A percentile compares a stretch with the other conserved stretches of the same genome.
phyloP scores from a whole-genome alignment of 2,888 invertebrate genomes.

The Nemapogon koenigi region DNA sequence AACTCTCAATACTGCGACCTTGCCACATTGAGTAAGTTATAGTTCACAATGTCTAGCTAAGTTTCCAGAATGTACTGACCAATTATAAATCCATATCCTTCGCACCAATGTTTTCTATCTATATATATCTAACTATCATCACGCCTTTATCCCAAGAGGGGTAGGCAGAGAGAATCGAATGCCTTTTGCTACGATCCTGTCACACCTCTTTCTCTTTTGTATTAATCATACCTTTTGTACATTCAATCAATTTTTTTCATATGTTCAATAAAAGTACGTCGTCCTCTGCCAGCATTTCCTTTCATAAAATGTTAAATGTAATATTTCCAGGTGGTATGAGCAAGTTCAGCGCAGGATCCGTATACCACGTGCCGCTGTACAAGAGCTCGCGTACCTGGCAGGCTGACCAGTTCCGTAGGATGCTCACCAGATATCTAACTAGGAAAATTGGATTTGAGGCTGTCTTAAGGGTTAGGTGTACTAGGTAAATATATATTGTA shows the following conservation, averaged over 20 bases:
- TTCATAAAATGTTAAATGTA: not conserved
- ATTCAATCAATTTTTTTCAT: slow-evolving; percentile 8
- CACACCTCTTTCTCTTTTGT: too few relatives aligned
- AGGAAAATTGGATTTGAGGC: slow-evolving; percentile 99
- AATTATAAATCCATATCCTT: too few relatives aligned
- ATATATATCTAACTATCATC: too few relatives aligned
- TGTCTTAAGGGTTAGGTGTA: slow-evolving; percentile 96
- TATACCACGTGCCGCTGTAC: slow-evolving; percentile 92
- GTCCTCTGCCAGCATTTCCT: too few relatives aligned
- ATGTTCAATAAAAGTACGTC: slow-evolving; percentile 3
- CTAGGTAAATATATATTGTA: too few relatives aligned
- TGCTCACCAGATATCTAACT: slow-evolving; percentile 87
- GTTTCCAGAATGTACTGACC: too few relatives aligned
- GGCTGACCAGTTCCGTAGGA: slow-evolving; percentile 76
- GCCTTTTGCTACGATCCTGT: too few relatives aligned
- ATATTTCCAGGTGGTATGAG: slow-evolving; percentile 79
- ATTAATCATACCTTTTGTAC: not conserved
- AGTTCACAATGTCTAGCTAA: too few relatives aligned
- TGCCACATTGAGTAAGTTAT: slow-evolving; percentile 83
- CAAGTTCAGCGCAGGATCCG: slow-evolving; percentile 92
- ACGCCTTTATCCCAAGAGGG: too few relatives aligned
- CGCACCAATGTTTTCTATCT: too few relatives aligned
- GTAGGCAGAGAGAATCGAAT: too few relatives aligned
- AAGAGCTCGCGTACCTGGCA: slow-evolving; percentile 72
- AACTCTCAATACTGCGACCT: slow-evolving; percentile 94